phyloP scores from a whole-genome alignment of 2,888 invertebrate species.

The Netelia virgata region DNA sequence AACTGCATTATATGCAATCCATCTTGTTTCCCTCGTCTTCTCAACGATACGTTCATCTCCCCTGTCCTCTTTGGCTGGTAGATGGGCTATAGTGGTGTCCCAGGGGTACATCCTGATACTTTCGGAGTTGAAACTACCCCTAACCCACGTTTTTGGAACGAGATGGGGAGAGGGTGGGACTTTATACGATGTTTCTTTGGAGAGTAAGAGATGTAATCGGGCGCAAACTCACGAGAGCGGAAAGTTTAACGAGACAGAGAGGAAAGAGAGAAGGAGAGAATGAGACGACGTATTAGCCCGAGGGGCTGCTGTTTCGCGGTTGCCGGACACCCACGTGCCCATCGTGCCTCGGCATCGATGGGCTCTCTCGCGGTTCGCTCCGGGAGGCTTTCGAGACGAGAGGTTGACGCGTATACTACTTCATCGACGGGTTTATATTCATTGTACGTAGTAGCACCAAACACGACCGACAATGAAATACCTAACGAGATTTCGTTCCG shows the following conservation, averaged over 20 bases:
- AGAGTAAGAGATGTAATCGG: conserved; percentile 54
- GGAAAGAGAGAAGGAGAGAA: background rate
- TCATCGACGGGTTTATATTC: conserved; percentile 26
- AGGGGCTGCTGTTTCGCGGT: conserved; percentile 46
- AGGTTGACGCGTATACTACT: background rate
- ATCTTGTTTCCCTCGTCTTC: conserved; percentile 28
- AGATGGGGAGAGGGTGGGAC: background rate
- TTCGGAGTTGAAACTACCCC: background rate
- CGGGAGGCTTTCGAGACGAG: conserved; percentile 18
- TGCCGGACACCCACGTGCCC: conserved; percentile 40
- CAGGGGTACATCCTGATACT: conserved; percentile 13
- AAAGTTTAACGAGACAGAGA: conserved; percentile 45
- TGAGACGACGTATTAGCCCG: conserved; percentile 32
- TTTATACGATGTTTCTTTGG: conserved; percentile 22
- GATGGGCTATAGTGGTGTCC: background rate
- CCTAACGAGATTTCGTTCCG: conserved; percentile 32
- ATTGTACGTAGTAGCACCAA: conserved; percentile 13
- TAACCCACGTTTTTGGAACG: background rate
- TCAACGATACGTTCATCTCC: background rate
- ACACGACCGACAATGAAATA: conserved; percentile 45
- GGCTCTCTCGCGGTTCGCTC: conserved; percentile 14
- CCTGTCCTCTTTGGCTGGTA: background rate
- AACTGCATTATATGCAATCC: conserved; percentile 49
- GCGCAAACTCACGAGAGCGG: conserved; percentile 33
- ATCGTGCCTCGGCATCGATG: conserved; percentile 19